Conservation (phyloP, 2,888 invertebrate genomes). For the Electrophaes corylata region DNA sequence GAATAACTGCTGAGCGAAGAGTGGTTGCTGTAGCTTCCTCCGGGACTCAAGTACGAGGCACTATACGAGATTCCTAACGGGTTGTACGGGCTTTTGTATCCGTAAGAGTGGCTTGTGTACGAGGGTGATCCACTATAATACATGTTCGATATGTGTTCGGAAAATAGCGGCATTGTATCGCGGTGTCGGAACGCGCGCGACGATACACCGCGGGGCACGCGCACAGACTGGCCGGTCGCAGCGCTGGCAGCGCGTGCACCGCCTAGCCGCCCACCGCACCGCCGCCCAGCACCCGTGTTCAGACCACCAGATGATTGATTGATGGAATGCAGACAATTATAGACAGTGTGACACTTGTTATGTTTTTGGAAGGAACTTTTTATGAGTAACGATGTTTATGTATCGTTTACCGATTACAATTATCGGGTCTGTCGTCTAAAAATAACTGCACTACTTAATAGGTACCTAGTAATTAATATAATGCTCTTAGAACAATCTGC, state of each 20-base stretch:
- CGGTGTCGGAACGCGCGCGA: constrained; percentile 48
- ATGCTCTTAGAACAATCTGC: constrained; percentile 25
- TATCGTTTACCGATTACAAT: constrained; percentile 5
- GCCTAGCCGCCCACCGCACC: constrained; percentile 44
- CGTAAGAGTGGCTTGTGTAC: constrained; percentile 75
- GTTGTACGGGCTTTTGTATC: constrained; percentile 73
- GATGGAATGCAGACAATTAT: constrained; percentile 72
- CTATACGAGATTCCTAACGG: constrained; percentile 68
- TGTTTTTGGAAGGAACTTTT: constrained; percentile 58
- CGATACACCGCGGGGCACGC: constrained; percentile 58
- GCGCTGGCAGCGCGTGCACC: constrained; percentile 44
- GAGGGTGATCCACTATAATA: constrained; percentile 79
- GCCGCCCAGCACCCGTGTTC: constrained; percentile 47
- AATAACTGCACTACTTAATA: constrained; percentile 10
- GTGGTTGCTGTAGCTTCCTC: constrained; percentile 76
- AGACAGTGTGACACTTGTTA: constrained; percentile 56
- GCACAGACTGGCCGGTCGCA: constrained; percentile 62
- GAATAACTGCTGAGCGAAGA: constrained; percentile 83
- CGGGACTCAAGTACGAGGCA: constrained; percentile 81
- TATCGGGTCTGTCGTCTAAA: constrained; percentile 9
- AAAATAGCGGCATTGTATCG: constrained; percentile 86
- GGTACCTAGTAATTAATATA: constrained; percentile 18
- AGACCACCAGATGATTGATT: constrained; percentile 73
- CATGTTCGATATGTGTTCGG: constrained; percentile 86
- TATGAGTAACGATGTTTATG: constrained; percentile 33